Base-by-base conservation (phyloP, 2,888 invertebrate genomes). In the Masnerella sp. region DNA sequence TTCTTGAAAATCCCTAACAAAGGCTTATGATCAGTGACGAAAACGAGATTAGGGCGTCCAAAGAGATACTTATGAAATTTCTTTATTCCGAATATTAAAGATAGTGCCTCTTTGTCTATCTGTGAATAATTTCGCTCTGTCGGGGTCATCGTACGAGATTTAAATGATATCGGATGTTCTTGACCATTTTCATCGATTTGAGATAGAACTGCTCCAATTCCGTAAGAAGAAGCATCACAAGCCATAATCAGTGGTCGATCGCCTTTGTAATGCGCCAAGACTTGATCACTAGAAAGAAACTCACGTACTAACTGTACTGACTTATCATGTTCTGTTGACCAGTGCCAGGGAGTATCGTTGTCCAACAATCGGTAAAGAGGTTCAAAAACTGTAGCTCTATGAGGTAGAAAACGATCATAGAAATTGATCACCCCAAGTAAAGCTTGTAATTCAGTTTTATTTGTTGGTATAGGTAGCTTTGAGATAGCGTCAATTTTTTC, bases 21-120 rank as follows among this genome's bases (percentile, higher is more conserved):
- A 1, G 88, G 87, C 51, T 85, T 80, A 54, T 86, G 83, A 68
- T 88, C 86, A 1, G 86, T 87, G 2, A 81, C 11, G 1, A 88
- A 67, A 1, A 87, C 58, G 0, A 76, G 79, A 43, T 84, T 80
- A 1, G 43, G 20, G 17, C 70, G 47, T 0, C 79, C 80, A 45
- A 64, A 77, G 0, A 82, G 11, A 47, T 75, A 82, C 17, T 78
- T 74, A 14, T 80, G 72, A 17, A 80, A 81, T 8, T 70, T 71
- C 32, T 71, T 72, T 8, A 82, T 68, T 5, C 76, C 76, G 36
- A 76, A 80, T 12, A 80, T 45, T 2, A 80, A 49, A 3, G 68
- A 68, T 18, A 77, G 34, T 0, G 79, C 81, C 42, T 82, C 81
- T 17, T 75, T 77, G 15, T 82, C 80, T 0, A 81, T 14, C 17